These are phyloP conservation scores for Galleria mellonella DNA, from an alignment of 1,140 invertebrate species.

Conservation along the genomic window DNA sequence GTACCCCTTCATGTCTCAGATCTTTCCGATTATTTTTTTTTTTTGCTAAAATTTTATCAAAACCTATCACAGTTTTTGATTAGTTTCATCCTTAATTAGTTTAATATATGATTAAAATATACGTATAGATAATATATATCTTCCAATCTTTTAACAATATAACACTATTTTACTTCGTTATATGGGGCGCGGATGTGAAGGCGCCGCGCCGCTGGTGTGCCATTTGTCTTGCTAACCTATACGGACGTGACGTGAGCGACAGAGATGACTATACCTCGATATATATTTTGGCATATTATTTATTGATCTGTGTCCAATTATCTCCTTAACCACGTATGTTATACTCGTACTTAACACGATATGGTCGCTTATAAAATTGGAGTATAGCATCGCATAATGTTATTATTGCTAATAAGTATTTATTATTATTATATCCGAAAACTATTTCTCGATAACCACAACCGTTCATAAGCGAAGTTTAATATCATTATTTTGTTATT, in stretches of 20 bases:
- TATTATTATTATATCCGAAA: conserved; percentile 63
- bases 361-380: conserved; percentile 56
- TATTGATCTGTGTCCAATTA: conserved; percentile 28
- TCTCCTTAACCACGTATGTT: conserved; percentile 9
- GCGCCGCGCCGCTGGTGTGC: conserved; percentile 15
- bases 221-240: no score
- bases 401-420: conserved; percentile 66
- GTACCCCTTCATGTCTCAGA: conserved; percentile 4
- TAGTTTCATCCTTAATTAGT: conserved; percentile 71
- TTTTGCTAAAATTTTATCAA: conserved; percentile 72
- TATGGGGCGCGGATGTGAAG: conserved; percentile 20
- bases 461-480: conserved; percentile 73
- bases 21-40: conserved; percentile 25
- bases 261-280: conserved; percentile 23
- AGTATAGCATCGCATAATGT: conserved; percentile 65
- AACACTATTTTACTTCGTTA: conserved; percentile 62
- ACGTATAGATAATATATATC: conserved; percentile 74
- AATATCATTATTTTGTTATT: conserved; percentile 66
- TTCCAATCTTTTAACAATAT: conserved; percentile 70
- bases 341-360: conserved; percentile 37
- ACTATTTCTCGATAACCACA: conserved; percentile 72
- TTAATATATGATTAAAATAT: conserved; percentile 74
- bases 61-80: conserved; percentile 75
- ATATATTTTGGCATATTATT: conserved; percentile 40
- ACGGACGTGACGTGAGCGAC: conserved; percentile 23